These are phyloP conservation scores for Antheraea pernyi DNA, from an alignment of 1,140 invertebrate species.

Conservation along the genomic window DNA sequence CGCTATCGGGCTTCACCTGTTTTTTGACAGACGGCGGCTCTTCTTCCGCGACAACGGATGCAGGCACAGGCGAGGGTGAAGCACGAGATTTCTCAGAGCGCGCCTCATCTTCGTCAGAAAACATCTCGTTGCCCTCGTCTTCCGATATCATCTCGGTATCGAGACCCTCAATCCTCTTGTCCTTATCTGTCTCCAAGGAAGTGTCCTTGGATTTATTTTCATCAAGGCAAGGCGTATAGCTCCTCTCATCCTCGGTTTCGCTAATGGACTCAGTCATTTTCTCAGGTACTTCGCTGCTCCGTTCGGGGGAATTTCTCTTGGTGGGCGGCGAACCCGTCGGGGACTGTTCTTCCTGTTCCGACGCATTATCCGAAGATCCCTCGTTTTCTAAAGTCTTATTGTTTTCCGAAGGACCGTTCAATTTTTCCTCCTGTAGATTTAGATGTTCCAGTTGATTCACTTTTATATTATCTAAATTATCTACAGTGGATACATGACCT, in stretches of 20 bases:
- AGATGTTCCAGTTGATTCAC: neutral
- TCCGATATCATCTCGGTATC: conserved; percentile 87
- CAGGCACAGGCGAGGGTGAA: conserved; percentile 44
- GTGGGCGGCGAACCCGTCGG: neutral
- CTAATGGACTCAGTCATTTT: conserved; percentile 82
- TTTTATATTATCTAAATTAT: no score
- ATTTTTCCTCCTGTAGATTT: neutral
- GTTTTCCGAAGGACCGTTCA: neutral
- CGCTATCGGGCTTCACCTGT: conserved; percentile 58
- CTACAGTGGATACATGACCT: no score
- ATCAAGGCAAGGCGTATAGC: conserved; percentile 84
- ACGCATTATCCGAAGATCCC: neutral
- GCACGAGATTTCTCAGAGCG: conserved; percentile 49
- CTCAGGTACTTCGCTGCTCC: conserved; percentile 47
- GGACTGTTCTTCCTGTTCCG: conserved; percentile 8
- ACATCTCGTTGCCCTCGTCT: conserved; percentile 81
- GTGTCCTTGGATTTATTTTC: conserved; percentile 79
- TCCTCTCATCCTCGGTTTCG: conserved; percentile 81
- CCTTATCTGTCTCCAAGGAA: conserved; percentile 61
- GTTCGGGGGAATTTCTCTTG: conserved; percentile 3
- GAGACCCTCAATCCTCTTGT: conserved; percentile 80
- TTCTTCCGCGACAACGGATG: conserved; percentile 43
- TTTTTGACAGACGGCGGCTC: conserved; percentile 77
- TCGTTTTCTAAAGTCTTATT: conserved; percentile 1
- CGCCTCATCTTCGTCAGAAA: conserved; percentile 75